phyloP scores from a whole-genome alignment of 2,113 vertebrate genomes.

The Stegastes partitus region DNA sequence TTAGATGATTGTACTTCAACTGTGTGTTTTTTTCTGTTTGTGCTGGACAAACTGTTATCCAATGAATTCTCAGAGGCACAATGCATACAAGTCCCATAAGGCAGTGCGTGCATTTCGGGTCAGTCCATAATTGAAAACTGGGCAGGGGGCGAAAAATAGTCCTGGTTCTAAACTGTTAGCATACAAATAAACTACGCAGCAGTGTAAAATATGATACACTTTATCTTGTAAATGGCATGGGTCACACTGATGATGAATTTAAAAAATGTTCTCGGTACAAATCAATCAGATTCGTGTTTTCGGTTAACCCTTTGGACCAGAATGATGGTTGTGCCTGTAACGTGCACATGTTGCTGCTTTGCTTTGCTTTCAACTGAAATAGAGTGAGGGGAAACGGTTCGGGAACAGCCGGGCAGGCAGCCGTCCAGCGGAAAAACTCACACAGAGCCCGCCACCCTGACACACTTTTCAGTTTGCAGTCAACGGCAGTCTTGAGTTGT shows the following conservation, averaged over 20 bases:
- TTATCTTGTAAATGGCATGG: rapidly evolving
- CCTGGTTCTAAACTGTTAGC: not conserved
- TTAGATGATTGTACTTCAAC: not conserved
- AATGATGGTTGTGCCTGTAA: slow-evolving; percentile 68
- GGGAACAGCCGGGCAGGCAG: slow-evolving; percentile 79
- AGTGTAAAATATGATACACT: rapidly evolving
- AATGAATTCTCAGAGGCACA: not conserved
- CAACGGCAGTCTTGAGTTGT: slow-evolving; percentile 57
- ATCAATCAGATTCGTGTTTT: not conserved
- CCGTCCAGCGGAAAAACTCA: slow-evolving; percentile 81
- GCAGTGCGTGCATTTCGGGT: slow-evolving; percentile 55
- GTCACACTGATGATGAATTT: not conserved
- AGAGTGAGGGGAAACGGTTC: slow-evolving; percentile 79
- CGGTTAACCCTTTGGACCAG: not conserved
- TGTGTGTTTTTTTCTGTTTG: not conserved
- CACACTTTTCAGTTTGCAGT: slow-evolving; percentile 67
- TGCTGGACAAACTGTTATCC: not conserved
- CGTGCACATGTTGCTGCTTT: slow-evolving; percentile 88
- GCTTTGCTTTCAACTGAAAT: slow-evolving; percentile 81
- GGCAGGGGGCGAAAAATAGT: slow-evolving; percentile 24
- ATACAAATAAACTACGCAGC: rapidly evolving
- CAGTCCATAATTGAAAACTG: slow-evolving; percentile 18
- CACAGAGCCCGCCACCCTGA: slow-evolving; percentile 77
- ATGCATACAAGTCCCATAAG: slow-evolving; percentile 71
- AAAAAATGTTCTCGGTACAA: rapidly evolving